Base-by-base conservation (phyloP, 2,113 vertebrate genomes). In the Macaca nemestrina region DNA sequence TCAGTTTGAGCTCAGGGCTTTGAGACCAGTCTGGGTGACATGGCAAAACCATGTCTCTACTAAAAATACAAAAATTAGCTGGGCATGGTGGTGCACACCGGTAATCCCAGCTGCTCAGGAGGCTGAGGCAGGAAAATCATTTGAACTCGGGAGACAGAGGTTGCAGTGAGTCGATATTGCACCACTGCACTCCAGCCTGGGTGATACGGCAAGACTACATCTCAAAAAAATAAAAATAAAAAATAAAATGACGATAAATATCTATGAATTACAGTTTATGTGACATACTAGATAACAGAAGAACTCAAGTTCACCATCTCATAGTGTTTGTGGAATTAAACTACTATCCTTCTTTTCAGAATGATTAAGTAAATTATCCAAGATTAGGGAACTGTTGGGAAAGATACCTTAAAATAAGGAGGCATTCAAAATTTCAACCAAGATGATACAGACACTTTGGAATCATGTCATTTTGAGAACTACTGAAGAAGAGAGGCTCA, bases 271-370 rank as follows among this genome's bases (percentile, higher is more conserved):
- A 76, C 4, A 52, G 3, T 72, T 76, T 35, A 40, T 67, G 23
- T 27, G 27, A 64, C 18, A 91, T 3, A 43, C 11, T 30, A 17
- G 20, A 16, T 68, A 61, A 82, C 0, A 67, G 10, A 73, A 83
- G 32, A 90, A 78, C 43, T 88, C 30, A 78, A 89, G 76, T 64
- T 68, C 16, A 79, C 30, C 4, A 80, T 43, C 48, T 83, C 14
- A 32, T 0, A 57, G 11, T 50, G 8, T 81, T 61, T 90, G 5
- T 84, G 38, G 70, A 17, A 86, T 89, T 11, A 90, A 97, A 86
- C 67, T 72, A 75, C 9, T 43, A 61, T 73, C 22, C 73, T 82
- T 27, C 59, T 90, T 85, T 90, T 93, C 52, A 85, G 45, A 93
- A 86, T 48, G 17, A 76, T 48, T 55, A 67, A 38, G 17, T 75